Base-by-base conservation (phyloP, 2,797 vertebrate genomes). In the Gadopsis marmoratus region DNA sequence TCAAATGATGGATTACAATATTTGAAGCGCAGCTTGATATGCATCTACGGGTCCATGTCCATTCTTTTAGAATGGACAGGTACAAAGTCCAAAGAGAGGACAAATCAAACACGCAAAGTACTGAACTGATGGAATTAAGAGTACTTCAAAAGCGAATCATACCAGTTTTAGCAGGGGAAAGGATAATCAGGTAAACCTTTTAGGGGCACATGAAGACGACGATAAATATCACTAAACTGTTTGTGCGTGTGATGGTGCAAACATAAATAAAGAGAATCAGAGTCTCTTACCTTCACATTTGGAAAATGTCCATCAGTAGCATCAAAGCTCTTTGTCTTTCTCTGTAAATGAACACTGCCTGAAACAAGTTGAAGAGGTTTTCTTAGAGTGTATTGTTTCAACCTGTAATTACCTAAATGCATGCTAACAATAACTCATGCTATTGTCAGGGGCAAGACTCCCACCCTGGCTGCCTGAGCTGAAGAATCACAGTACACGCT, bases 311-410 rank as follows among this genome's bases (percentile, higher is more conserved):
- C 87, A 23, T 93, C 85, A 16, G 55, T 0, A 16, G 55, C 63
- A 29, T 84, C 84, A 2, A 78, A 81, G 48, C 71, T 86, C 16
- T 10, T 77, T 4, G 50, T 12, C 65, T 69, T 85, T 39, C 68
- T 92, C 75, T 90, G 88, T 60, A 79, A 85, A 60, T 43, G 70
- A 69, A 86, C 54, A 60, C 70, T 58, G n/a, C 92, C 94, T 95
- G 86, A 77, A 93, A 92, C 54, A 72, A 78, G 74, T 62, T 2
- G 19, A 72, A 43, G 61, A 73, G 64, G 56, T 56, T 84, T 63
- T 39, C 56, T 85, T 58, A 62, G 35, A 61, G 78, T 43, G 16
- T 61, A 37, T 19, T 9, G 64, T 87, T 85, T 53, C 72, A 75
- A 61, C 33, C 19, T 35, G 47, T 64, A 62, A 72, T 75, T 62